Percentiles rank a stretch among this genome's conserved stretches.
Evolutionary conservation across 2,113 vertebrate species (phyloP).

Genomic region (Pipra filicauda): DNA sequence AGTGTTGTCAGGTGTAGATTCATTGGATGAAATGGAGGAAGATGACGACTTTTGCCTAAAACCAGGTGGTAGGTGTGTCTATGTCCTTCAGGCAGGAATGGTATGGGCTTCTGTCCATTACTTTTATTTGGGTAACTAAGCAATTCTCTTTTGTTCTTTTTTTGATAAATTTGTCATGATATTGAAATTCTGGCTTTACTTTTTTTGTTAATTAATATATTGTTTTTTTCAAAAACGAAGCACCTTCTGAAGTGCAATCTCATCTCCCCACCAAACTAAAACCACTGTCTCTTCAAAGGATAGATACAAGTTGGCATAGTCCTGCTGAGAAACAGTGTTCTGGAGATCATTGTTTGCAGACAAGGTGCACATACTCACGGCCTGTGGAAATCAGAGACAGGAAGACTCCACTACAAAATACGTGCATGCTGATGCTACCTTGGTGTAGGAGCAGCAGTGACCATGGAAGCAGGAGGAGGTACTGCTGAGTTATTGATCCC

Average conservation of each 20-base stretch:
- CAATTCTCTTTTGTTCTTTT: not conserved
- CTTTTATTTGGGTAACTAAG: not conserved
- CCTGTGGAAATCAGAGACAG: not conserved
- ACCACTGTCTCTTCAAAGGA: not conserved
- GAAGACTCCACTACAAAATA: not conserved
- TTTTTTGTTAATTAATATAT: not conserved
- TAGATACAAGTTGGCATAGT: fast-evolving
- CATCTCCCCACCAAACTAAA: not conserved
- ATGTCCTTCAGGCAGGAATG: not conserved
- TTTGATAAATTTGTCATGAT: not conserved
- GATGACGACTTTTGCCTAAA: not conserved
- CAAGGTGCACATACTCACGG: fast-evolving
- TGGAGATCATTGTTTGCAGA: not conserved
- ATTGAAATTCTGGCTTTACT: not conserved
- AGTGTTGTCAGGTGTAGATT: not conserved
- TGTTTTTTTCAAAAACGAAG: not conserved
- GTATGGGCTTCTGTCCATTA: not conserved
- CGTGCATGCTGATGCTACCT: not conserved
- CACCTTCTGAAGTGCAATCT: not conserved
- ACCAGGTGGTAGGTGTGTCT: not conserved
- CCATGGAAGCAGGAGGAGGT: not conserved
- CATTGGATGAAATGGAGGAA: not conserved
- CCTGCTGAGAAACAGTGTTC: not conserved
- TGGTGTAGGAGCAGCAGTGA: not conserved
- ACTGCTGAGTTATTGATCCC: not conserved